A percentile compares a stretch with the other conserved stretches of the same genome.
Conservation (phyloP, 2,113 vertebrate genomes). For the Lepidothrix coronata region DNA sequence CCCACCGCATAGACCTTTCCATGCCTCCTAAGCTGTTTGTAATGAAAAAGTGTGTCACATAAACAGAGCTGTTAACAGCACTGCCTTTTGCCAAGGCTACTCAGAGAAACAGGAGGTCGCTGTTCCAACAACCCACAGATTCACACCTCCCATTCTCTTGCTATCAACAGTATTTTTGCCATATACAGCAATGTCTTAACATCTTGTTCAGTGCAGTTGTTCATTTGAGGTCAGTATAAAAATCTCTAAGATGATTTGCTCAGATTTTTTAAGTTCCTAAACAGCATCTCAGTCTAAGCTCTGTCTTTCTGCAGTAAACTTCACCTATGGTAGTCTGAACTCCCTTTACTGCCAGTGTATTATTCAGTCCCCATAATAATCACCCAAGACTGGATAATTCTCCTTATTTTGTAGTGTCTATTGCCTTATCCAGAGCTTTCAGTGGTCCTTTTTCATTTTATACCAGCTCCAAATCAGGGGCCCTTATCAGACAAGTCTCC, state of each 20-base stretch:
- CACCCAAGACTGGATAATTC: neutral
- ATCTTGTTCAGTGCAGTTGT: neutral
- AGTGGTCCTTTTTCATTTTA: neutral
- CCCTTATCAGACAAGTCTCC: neutral
- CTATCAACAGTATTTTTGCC: conserved; percentile 1
- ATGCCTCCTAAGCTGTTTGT: neutral
- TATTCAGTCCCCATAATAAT: neutral
- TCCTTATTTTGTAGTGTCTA: neutral
- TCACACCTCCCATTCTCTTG: conserved; percentile 9
- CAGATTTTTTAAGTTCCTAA: neutral
- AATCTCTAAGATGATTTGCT: neutral
- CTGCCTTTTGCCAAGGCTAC: neutral
- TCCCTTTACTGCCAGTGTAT: neutral
- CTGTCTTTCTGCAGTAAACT: neutral
- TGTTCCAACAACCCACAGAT: neutral
- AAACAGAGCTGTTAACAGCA: neutral
- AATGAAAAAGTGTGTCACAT: neutral
- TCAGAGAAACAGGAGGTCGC: neutral
- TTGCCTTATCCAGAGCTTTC: neutral
- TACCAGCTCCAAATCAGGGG: neutral
- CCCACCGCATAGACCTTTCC: neutral
- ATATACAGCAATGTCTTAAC: conserved; percentile 25
- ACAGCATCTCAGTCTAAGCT: neutral
- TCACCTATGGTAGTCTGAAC: neutral
- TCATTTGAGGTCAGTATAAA: conserved; percentile 21